A percentile compares a stretch with the other conserved stretches of the same genome.
Conservation (phyloP, 30 jellyfish, hydroid and myxozoan species). For the Aurelia sp. region DNA sequence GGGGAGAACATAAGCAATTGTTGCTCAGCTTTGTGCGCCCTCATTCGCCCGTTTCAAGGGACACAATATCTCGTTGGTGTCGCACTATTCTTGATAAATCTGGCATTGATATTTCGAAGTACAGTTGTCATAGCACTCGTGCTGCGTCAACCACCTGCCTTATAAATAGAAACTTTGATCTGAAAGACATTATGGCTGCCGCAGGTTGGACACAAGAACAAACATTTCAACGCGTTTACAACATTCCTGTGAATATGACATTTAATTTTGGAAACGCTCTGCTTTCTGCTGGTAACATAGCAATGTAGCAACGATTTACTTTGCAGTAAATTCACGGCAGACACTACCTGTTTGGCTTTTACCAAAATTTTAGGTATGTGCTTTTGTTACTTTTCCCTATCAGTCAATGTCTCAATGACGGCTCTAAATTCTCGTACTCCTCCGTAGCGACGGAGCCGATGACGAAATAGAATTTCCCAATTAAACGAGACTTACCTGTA, state of each 20-base stretch:
- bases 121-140: slow-evolving; percentile 17
- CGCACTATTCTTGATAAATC: background rate
- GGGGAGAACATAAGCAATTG: background rate
- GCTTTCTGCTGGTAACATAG: background rate
- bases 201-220: background rate
- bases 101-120: slow-evolving; percentile 4
- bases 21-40: slow-evolving; percentile 12
- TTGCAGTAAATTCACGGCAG: too few species aligned
- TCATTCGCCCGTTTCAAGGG: slow-evolving; percentile 15
- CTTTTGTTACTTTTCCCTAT: too few species aligned
- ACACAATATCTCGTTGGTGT: slow-evolving; percentile 15
- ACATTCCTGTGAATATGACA: too few species aligned
- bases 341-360: too few species aligned
- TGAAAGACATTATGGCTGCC: background rate
- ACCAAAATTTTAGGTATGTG: too few species aligned
- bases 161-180: background rate
- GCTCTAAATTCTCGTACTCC: too few species aligned
- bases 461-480: too few species aligned
- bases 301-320: too few species aligned
- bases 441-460: too few species aligned
- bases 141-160: slow-evolving; percentile 4
- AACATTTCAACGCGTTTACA: background rate
- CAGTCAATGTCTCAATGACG: too few species aligned
- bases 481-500: too few species aligned
- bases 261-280: background rate